A percentile compares a stretch with the other conserved stretches of the same genome.
Conservation (phyloP, 2,113 vertebrate species). For the Uria aalge region DNA sequence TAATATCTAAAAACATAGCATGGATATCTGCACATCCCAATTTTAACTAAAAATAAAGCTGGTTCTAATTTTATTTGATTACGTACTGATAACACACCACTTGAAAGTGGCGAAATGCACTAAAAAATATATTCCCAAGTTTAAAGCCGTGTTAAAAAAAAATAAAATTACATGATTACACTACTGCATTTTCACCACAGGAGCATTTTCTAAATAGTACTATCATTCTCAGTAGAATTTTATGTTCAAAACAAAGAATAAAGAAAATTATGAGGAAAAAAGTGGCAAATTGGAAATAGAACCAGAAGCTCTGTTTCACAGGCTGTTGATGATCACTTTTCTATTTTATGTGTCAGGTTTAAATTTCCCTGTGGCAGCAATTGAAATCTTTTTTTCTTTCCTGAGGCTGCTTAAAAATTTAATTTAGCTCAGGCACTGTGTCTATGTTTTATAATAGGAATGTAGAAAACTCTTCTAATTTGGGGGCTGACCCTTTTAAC, state of each 20-base stretch:
- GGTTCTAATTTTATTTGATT: background rate
- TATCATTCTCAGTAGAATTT: background rate
- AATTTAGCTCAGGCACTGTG: constrained; percentile 64
- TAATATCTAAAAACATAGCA: background rate
- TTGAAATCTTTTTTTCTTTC: constrained; percentile 77
- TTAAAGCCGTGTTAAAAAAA: background rate
- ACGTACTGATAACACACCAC: background rate
- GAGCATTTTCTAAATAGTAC: background rate
- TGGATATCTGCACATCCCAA: background rate
- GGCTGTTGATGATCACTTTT: constrained; percentile 57
- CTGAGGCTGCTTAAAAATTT: constrained; percentile 74
- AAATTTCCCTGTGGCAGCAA: constrained; percentile 68
- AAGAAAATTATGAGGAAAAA: background rate
- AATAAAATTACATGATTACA: background rate
- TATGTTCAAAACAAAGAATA: constrained; percentile 41
- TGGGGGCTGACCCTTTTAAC: constrained; percentile 75
- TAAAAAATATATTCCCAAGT: background rate
- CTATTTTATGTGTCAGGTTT: constrained; percentile 65
- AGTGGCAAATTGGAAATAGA: constrained; percentile 1
- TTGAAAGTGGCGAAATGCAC: background rate
- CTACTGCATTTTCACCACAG: background rate
- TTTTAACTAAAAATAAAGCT: background rate
- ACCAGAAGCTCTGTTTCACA: constrained; percentile 22
- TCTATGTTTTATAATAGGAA: constrained; percentile 71
- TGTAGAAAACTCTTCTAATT: constrained; percentile 75